Conservation (phyloP, 1,140 invertebrate species). For the Saccostrea cuccullata region DNA sequence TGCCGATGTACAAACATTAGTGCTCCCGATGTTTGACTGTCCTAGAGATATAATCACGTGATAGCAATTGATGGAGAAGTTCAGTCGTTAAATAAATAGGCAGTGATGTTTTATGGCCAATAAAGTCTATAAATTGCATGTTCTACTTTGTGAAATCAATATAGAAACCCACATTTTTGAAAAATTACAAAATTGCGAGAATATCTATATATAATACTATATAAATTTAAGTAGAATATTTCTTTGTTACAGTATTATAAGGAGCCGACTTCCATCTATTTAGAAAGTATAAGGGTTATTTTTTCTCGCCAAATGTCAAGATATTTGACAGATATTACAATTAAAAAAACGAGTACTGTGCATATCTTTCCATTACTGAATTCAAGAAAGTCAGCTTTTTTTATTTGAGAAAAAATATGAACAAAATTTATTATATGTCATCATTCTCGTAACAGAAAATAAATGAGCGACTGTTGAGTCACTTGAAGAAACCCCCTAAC, state of each 20-base stretch:
- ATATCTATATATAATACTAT: too few species aligned
- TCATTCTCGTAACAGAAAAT: not conserved
- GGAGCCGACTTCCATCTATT: not conserved
- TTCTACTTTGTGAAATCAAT: not conserved
- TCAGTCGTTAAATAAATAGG: not conserved
- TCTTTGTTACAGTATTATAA: not conserved
- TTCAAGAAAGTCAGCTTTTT: not conserved
- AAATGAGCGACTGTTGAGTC: not conserved
- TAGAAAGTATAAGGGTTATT: not conserved
- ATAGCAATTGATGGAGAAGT: not conserved
- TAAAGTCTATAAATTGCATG: not conserved
- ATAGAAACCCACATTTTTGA: not conserved
- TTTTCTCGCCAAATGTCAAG: not conserved
- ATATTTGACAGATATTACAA: not conserved
- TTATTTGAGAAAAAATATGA: not conserved
- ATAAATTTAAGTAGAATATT: too few species aligned
- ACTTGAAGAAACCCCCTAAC: not conserved
- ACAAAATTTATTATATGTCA: slow-evolving; percentile 29
- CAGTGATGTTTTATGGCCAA: not conserved
- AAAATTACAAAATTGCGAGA: too few species aligned
- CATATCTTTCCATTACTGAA: not conserved
- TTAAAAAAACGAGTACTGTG: not conserved
- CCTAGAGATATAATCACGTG: not conserved
- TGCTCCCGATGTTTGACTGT: not conserved
- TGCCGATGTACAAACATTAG: slow-evolving; percentile 10